Percentiles rank a stretch among this genome's conserved stretches.
Evolutionary conservation across 2,797 vertebrate species (phyloP).

Genomic region (Hylomyscus alleni): DNA sequence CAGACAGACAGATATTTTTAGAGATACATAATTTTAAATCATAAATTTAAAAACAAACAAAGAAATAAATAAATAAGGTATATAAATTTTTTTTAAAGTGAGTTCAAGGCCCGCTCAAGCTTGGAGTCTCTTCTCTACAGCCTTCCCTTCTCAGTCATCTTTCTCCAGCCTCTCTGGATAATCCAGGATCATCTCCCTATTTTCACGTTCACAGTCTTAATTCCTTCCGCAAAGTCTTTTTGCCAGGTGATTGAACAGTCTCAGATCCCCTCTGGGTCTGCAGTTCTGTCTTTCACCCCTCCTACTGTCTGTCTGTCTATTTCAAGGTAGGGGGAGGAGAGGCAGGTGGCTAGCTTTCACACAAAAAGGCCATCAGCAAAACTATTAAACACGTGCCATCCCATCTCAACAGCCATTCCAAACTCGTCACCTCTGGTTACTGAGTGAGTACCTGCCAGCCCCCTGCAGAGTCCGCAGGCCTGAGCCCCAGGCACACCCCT

Average conservation of each 20-base stretch:
- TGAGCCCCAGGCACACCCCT: neutral
- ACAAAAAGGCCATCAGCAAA: neutral
- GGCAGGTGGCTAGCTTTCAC: neutral
- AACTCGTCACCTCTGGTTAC: neutral
- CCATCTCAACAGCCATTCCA: neutral
- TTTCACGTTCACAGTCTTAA: slow-evolving; percentile 60
- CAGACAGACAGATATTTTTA: neutral
- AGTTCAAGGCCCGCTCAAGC: neutral
- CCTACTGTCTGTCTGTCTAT: neutral
- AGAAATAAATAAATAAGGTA: neutral
- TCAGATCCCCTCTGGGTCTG: neutral
- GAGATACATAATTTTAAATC: neutral
- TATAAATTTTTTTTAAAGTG: neutral
- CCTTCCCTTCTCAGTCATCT: neutral
- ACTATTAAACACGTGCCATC: too few relatives aligned
- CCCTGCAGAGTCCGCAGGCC: neutral
- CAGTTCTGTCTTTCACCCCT: neutral
- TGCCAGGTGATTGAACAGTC: neutral
- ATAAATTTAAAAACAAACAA: neutral
- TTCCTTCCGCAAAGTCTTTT: slow-evolving; percentile 51
- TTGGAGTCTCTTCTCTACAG: neutral
- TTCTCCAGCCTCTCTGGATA: slow-evolving; percentile 48
- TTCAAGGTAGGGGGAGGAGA: neutral
- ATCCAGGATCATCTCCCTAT: slow-evolving; percentile 65
- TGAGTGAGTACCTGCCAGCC: neutral